Evolutionary conservation across 2,888 invertebrate species (phyloP), one percentile per base, ranked within the genome.

Genomic region (Sinopyrophorus schimmeli): DNA sequence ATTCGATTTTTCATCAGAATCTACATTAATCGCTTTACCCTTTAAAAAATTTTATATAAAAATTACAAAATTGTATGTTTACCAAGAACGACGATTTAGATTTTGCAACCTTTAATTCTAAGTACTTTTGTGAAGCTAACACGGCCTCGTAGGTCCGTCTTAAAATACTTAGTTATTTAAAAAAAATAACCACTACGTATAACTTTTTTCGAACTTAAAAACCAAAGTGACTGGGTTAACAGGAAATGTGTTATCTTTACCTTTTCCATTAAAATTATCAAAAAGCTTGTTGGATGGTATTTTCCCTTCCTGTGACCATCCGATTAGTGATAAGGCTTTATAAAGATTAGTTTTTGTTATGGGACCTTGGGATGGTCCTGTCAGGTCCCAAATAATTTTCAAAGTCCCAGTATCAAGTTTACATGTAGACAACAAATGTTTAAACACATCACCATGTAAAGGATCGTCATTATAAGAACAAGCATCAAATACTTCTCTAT

Each of bases 301-400:
- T 64, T 78, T 79, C 14, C 79, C 80, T 59, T 80, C 79, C 57
- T 81, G 80, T 5, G 79, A 77, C 70, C 78, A 78, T 2, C 77
- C 80, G 27, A 80, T 72, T 28, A 80, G 68, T 2, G 80, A 80
- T 31, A 81, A 67, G 5, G 78, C 78, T 66, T 80, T 80, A 63
- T 79, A 81, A 14, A 81, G 66, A 63, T 73, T 76, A 16, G 76
- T 77, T 53, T 80, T 70, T 12, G 74, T 76, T 4, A 80, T 67
- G 44, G 71, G 70, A 12, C 76, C 77, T 48, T 76, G 72, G 38
- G 74, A 72, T 43, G 76, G 73, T 43, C 78, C 78, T 5, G 77
- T 75, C 39, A 79, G 55, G 49, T 79, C 77, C 77, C 78, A 79
- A 63, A 81, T 79, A 67, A 74, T 65, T 62, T 77, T 77, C 42